phyloP scores from a whole-genome alignment of 2,888 invertebrate species.

The Drosophila merina region DNA sequence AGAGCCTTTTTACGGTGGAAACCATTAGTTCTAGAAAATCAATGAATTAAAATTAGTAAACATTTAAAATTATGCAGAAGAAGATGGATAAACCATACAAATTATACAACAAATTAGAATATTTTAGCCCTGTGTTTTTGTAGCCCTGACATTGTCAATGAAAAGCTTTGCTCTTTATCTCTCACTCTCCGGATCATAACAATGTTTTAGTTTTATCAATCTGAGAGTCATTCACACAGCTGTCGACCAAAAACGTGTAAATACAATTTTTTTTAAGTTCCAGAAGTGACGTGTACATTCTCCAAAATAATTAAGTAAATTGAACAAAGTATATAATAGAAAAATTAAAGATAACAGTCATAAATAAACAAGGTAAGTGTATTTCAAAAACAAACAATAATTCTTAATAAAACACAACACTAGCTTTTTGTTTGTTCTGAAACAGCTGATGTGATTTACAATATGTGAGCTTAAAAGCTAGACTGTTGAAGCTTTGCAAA shows the following conservation, averaged over 20 bases:
- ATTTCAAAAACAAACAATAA: not conserved
- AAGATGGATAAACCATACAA: not conserved
- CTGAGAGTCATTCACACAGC: not conserved
- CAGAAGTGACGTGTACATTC: not conserved
- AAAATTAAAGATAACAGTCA: not conserved
- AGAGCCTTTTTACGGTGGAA: not conserved
- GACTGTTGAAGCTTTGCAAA: no score
- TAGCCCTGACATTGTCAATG: constrained; percentile 2
- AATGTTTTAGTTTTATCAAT: not conserved
- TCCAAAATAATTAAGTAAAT: not conserved
- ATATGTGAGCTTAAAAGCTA: not conserved
- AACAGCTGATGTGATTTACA: constrained; percentile 1
- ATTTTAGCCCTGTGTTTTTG: not conserved
- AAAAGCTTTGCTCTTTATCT: not conserved
- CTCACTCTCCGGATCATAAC: constrained; percentile 1
- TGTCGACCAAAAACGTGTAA: constrained; percentile 1
- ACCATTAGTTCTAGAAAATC: not conserved
- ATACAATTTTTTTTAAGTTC: not conserved
- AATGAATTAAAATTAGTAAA: not conserved
- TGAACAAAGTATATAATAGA: not conserved
- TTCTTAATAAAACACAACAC: not conserved
- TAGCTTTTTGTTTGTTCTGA: not conserved
- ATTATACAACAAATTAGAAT: not conserved
- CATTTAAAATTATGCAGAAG: not conserved
- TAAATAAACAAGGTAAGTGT: not conserved